Evolutionary conservation across 2,797 vertebrate genomes (phyloP).

Genomic region (Thripadectes ignobilis): DNA sequence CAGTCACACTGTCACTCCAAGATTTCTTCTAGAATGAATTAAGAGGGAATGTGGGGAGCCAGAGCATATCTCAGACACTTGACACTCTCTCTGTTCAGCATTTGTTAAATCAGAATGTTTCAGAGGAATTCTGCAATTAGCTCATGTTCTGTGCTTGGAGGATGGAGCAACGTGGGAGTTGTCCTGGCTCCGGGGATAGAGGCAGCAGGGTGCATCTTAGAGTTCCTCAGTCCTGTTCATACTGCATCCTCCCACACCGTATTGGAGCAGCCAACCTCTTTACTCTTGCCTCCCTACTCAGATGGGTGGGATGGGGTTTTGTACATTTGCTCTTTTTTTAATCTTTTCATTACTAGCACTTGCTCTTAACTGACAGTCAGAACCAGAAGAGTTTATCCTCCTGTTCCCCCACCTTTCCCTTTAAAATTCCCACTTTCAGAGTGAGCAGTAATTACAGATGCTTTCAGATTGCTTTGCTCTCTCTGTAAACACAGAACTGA

Average conservation of each 20-base stretch:
- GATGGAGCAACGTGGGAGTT: not conserved
- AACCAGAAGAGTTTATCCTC: not conserved
- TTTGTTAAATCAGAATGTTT: not conserved
- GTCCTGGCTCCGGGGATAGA: not conserved
- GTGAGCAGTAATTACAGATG: not conserved
- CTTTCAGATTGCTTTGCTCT: not conserved
- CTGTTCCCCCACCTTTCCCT: conserved; percentile 15
- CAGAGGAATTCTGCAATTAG: not conserved
- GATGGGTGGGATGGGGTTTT: conserved; percentile 16
- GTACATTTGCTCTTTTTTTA: not conserved
- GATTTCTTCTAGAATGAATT: not conserved
- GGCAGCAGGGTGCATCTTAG: not conserved
- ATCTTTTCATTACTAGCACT: conserved; percentile 18
- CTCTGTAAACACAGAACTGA: conserved; percentile 21
- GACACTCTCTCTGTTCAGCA: not conserved
- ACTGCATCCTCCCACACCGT: not conserved
- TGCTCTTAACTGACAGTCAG: not conserved
- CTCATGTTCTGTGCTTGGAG: not conserved
- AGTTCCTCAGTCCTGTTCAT: not conserved
- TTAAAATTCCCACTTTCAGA: not conserved
- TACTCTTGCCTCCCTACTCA: conserved; percentile 7
- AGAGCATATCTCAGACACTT: not conserved
- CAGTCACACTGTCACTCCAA: not conserved
- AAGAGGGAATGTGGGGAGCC: not conserved
- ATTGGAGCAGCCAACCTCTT: not conserved